Conservation (phyloP, 2,113 vertebrate species). For the Polypterus senegalus region DNA sequence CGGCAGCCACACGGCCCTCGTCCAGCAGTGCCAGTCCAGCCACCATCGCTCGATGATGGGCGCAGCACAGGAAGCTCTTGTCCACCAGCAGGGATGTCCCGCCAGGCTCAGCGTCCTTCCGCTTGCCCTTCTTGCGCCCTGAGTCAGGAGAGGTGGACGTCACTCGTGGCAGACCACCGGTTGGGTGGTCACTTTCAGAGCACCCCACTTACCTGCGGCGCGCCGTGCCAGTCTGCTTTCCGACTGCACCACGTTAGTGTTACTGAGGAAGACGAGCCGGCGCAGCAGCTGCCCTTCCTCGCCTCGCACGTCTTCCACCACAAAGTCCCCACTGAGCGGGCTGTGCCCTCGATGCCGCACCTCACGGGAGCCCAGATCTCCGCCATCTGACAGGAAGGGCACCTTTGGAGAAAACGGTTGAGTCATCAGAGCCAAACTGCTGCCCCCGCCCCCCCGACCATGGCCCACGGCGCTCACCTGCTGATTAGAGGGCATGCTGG, state of each 20-base stretch:
- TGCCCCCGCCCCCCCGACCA: neutral
- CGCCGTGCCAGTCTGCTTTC: constrained; percentile 59
- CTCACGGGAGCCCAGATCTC: constrained; percentile 75
- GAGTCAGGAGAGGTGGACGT: constrained; percentile 18
- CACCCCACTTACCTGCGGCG: constrained; percentile 28
- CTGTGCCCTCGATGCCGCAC: constrained; percentile 59
- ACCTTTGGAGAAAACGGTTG: constrained; percentile 44
- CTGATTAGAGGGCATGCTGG: constrained; percentile 65
- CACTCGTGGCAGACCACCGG: too few species aligned
- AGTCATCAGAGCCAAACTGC: too few species aligned
- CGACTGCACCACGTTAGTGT: constrained; percentile 77
- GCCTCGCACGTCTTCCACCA: constrained; percentile 82
- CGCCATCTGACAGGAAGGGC: constrained; percentile 85
- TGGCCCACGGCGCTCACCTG: constrained; percentile 53
- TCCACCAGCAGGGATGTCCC: constrained; percentile 45
- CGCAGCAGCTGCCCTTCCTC: constrained; percentile 67
- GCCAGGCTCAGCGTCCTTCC: constrained; percentile 52
- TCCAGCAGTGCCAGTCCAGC: constrained; percentile 68
- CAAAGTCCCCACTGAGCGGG: constrained; percentile 70
- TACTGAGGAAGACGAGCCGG: constrained; percentile 78
- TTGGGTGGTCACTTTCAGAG: rapidly evolving
- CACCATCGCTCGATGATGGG: constrained; percentile 88
- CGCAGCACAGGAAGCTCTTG: constrained; percentile 78
- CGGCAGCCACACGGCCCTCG: constrained; percentile 15
- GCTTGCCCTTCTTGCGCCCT: constrained; percentile 71